Base-by-base conservation (phyloP, 2,888 invertebrate genomes). In the Keiferia lycopersicella region DNA sequence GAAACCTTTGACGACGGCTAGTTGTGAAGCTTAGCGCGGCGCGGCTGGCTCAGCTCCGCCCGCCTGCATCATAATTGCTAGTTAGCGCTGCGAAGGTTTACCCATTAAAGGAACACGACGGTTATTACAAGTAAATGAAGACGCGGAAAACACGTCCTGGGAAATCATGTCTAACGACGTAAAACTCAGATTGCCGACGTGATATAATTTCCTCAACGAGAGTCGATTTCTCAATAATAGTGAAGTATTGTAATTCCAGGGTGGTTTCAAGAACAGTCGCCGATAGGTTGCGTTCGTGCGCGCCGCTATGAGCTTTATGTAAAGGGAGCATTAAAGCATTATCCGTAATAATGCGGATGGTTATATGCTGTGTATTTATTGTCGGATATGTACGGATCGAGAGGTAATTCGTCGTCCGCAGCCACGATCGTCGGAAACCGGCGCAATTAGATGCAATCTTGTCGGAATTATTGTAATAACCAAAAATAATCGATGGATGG, bases 401-500 rank as follows among this genome's bases (percentile, higher is more conserved):
- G 74, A 80, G 75, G 82, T 84, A 84, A 85, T 85, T 80, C 76
- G 73, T 81, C 76, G 79, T 82, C 74, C 79, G 81, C 76, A 69
- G 73, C 78, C 84, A 83, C 84, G 84, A 84, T 83, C 81, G 74
- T 83, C 83, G 84, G 86, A 84, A 88, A 88, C 80, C 80, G 79
- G 82, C 82, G 86, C 90, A 91, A 91, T 91, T 91, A 91, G 85
- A 83, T 81, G 83, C 83, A 87, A 87, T 91, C 87, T 87, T 86
- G 86, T 82, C 74, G 84, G 81, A 89, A 91, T 91, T 91, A 91
- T 91, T 91, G 86, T 91, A 91, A 91, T 91, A 88, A 91, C 84
- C 82, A 83, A 90, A 91, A 90, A 90, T 84, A 89, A 89, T 89
- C 83, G 85, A 87, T 87, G 76, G 85, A 87, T 87, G 76, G 72